phyloP scores from a whole-genome alignment of 1,140 invertebrate genomes.

The Chrysomallon squamiferum region DNA sequence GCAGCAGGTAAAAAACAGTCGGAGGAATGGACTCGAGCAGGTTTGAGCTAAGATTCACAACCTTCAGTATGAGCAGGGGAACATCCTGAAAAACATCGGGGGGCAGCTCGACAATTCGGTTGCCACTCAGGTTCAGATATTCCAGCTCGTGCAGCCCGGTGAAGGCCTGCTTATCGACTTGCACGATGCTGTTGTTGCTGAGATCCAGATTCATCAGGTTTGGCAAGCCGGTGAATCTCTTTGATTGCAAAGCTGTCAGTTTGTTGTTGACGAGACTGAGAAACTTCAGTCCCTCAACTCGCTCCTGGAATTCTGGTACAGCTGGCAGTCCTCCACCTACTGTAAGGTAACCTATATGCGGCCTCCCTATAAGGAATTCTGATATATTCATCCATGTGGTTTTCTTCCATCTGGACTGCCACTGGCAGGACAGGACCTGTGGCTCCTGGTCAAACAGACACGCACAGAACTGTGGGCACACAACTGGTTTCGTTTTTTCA shows the following conservation, averaged over 20 bases:
- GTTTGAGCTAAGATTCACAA: slow-evolving; percentile 40
- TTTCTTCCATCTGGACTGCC: neutral
- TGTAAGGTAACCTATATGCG: slow-evolving; percentile 7
- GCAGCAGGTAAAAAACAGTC: slow-evolving; percentile 21
- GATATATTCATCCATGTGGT: slow-evolving; percentile 6
- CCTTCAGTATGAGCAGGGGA: slow-evolving; percentile 21
- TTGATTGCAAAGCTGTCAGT: slow-evolving; percentile 8
- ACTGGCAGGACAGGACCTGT: neutral
- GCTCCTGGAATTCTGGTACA: neutral
- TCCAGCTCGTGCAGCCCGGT: slow-evolving; percentile 5
- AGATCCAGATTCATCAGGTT: slow-evolving; percentile 18
- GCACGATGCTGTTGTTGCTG: slow-evolving; percentile 19
- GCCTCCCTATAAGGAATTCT: slow-evolving; percentile 4
- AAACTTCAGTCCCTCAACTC: slow-evolving; percentile 4
- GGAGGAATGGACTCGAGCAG: slow-evolving; percentile 21
- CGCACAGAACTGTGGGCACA: neutral
- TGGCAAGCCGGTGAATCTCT: slow-evolving; percentile 15
- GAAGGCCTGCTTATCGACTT: slow-evolving; percentile 14
- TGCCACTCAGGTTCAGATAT: slow-evolving; percentile 34
- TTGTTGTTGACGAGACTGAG: slow-evolving; percentile 19
- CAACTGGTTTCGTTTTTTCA: neutral
- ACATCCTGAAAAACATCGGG: slow-evolving; percentile 29
- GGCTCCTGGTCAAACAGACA: slow-evolving; percentile 4
- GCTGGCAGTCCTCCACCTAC: neutral
- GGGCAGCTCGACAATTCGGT: slow-evolving; percentile 19